A percentile compares a stretch with the other conserved stretches of the same genome.
These are phyloP conservation scores for Drosophila mimica DNA, from an alignment of 2,888 invertebrate species.

Conservation along the genomic window DNA sequence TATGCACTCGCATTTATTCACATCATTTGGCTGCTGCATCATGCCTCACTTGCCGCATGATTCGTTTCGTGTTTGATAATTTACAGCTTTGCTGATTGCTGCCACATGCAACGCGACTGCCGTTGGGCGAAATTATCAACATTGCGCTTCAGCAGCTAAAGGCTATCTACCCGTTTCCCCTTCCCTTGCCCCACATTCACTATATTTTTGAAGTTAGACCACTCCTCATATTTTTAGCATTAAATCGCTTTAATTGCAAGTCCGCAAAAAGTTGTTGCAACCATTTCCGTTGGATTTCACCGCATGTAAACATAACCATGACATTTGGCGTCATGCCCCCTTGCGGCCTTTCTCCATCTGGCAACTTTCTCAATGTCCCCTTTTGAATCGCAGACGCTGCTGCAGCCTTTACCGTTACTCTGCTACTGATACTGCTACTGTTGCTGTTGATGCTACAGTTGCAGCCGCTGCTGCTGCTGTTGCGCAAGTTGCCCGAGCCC, in stretches of 20 bases:
- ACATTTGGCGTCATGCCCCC: slow-evolving; percentile 77
- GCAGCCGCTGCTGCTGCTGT: background rate
- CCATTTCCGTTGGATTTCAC: slow-evolving; percentile 76
- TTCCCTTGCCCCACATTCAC: accelerated
- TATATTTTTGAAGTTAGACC: background rate
- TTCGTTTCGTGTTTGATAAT: slow-evolving; percentile 64
- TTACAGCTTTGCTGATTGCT: slow-evolving; percentile 69
- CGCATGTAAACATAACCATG: slow-evolving; percentile 83
- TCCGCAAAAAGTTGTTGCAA: slow-evolving; percentile 62
- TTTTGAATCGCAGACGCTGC: slow-evolving; percentile 56
- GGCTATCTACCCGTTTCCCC: background rate
- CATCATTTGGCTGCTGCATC: slow-evolving; percentile 8
- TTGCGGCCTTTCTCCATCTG: slow-evolving; percentile 3
- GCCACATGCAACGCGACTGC: slow-evolving; percentile 38
- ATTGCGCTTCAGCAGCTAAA: slow-evolving; percentile 31
- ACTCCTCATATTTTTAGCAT: slow-evolving; percentile 55
- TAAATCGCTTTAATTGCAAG: slow-evolving; percentile 70
- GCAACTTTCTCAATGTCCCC: slow-evolving; percentile 39
- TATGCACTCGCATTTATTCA: slow-evolving; percentile 15
- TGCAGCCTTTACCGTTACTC: background rate
- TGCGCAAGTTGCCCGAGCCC: slow-evolving; percentile 50
- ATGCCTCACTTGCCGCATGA: slow-evolving; percentile 47
- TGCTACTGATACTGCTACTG: background rate
- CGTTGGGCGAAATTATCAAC: slow-evolving; percentile 16
- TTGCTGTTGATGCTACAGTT: background rate